Conservation (phyloP, 2,888 invertebrate genomes). For the Conchocele bisecta region DNA sequence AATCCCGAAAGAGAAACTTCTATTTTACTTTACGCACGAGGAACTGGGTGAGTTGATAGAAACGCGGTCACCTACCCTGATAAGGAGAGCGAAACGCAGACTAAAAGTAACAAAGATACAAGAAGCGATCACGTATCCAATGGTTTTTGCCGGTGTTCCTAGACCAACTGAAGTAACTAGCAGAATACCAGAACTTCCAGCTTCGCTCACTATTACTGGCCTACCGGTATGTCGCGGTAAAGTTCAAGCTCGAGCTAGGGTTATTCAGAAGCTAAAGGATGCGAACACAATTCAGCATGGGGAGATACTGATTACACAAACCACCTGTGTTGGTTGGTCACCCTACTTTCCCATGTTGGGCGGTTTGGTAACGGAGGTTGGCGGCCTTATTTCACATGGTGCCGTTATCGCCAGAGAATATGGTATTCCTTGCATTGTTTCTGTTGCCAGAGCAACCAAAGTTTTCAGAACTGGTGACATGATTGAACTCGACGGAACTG, state of each 20-base stretch:
- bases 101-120: not conserved
- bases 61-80: not conserved
- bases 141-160: not conserved
- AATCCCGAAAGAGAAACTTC: not conserved
- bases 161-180: not conserved
- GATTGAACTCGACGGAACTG: too few relatives aligned
- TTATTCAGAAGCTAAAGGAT: too few relatives aligned
- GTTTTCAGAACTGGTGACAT: too few relatives aligned
- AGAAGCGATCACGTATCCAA: not conserved
- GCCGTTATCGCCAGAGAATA: too few relatives aligned
- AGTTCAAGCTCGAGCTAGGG: conserved; percentile 3
- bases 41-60: not conserved
- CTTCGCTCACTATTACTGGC: not conserved
- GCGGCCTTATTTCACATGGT: too few relatives aligned
- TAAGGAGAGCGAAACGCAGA: not conserved
- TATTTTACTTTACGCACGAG: conserved; percentile 3
- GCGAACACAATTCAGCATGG: too few relatives aligned
- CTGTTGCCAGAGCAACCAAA: too few relatives aligned
- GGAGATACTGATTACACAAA: too few relatives aligned
- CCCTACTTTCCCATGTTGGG: too few relatives aligned
- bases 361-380: too few relatives aligned
- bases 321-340: too few relatives aligned
- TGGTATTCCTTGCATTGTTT: too few relatives aligned
- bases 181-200: not conserved
- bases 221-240: conserved; percentile 5